phyloP scores from a whole-genome alignment of 2,113 vertebrate species.

The Albula glossodonta region DNA sequence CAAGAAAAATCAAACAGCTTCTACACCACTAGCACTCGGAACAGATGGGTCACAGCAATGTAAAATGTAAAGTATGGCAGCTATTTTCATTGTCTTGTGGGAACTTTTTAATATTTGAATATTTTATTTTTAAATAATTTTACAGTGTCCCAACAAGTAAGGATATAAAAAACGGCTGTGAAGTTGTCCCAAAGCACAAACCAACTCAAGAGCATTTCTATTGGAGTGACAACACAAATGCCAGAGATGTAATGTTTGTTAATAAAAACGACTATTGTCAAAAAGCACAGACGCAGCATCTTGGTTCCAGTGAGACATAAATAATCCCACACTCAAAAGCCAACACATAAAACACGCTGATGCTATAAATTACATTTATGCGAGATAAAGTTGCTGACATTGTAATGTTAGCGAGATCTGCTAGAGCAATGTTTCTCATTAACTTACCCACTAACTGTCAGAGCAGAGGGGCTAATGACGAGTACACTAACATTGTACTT shows the following conservation, averaged over 20 bases:
- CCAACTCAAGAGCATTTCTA: slow-evolving; percentile 48
- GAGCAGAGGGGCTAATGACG: slow-evolving; percentile 64
- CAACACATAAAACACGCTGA: slow-evolving; percentile 68
- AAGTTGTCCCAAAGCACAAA: slow-evolving; percentile 62
- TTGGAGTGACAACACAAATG: slow-evolving; percentile 60
- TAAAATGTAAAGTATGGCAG: neutral
- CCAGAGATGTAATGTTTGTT: slow-evolving; percentile 57
- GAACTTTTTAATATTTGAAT: neutral
- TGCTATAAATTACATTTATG: slow-evolving; percentile 68
- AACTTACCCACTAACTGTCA: slow-evolving; percentile 52
- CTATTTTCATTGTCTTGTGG: neutral
- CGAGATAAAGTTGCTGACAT: slow-evolving; percentile 71
- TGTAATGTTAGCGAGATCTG: slow-evolving; percentile 66
- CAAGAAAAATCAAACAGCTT: neutral
- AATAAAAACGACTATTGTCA: slow-evolving; percentile 69
- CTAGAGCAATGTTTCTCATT: slow-evolving; percentile 69
- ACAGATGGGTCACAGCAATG: neutral
- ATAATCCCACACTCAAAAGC: slow-evolving; percentile 66
- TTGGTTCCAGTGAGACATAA: slow-evolving; percentile 64
- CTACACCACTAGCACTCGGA: neutral
- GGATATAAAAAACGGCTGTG: slow-evolving; percentile 47
- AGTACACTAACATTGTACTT: slow-evolving; percentile 67
- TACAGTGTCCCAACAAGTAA: slow-evolving; percentile 23
- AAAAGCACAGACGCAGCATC: slow-evolving; percentile 71
- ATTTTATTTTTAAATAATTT: slow-evolving; percentile 1